These are phyloP conservation scores for Halcyon smyrnensis DNA, from an alignment of 2,797 vertebrate genomes.

Conservation along the genomic window DNA sequence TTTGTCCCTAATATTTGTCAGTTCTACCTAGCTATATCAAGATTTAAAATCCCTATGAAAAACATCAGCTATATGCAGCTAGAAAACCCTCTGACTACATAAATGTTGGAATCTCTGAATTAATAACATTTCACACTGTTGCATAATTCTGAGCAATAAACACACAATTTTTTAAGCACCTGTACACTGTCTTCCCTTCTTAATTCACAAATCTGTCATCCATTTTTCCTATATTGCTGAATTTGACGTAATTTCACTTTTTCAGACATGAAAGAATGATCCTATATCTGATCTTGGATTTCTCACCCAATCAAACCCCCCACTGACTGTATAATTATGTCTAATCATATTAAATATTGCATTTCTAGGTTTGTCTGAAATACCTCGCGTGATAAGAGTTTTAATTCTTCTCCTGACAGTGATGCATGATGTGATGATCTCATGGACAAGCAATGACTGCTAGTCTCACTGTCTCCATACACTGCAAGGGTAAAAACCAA, in stretches of 20 bases:
- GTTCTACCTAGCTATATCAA: background rate
- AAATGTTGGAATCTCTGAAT: background rate
- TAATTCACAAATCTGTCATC: background rate
- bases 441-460: background rate
- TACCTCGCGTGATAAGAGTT: background rate
- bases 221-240: background rate
- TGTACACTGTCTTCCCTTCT: background rate
- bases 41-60: background rate
- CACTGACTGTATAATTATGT: background rate
- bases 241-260: background rate
- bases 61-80: background rate
- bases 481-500: background rate
- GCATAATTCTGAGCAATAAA: background rate
- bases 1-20: background rate
- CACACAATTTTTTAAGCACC: background rate
- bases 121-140: background rate
- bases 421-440: background rate
- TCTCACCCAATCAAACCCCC: background rate
- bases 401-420: conserved; percentile 1
- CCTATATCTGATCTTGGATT: background rate
- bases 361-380: background rate
- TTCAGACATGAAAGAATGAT: background rate
- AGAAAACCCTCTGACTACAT: background rate
- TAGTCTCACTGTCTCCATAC: background rate
- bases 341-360: background rate